Evolutionary conservation across 2,113 vertebrate species (phyloP).

Genomic region (Murina feae): DNA sequence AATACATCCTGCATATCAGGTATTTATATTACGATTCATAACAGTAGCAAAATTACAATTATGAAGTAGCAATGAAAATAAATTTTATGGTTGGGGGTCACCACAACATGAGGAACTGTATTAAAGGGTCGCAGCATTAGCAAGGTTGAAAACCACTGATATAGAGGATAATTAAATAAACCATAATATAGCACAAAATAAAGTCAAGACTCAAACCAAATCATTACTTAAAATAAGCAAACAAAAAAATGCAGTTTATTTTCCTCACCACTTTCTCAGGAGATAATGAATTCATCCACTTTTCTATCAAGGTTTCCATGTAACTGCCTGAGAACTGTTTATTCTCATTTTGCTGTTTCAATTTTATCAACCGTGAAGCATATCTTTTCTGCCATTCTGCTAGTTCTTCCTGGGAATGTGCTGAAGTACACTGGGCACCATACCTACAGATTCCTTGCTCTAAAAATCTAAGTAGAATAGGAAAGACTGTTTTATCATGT

Average conservation of each 20-base stretch:
- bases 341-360: constrained; percentile 97
- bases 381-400: constrained; percentile 98
- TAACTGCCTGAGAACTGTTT: constrained; percentile 96
- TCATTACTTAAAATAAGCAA: constrained; percentile 48
- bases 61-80: too few relatives aligned
- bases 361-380: constrained; percentile 92
- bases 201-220: constrained; percentile 49
- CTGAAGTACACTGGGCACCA: constrained; percentile 97
- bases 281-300: constrained; percentile 98
- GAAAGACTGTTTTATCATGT: constrained; percentile 59
- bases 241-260: constrained; percentile 32
- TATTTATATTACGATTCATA: too few relatives aligned
- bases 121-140: too few relatives aligned
- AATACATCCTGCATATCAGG: too few relatives aligned
- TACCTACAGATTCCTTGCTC: constrained; percentile 98
- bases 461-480: constrained; percentile 88
- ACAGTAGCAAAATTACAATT: too few relatives aligned
- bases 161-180: constrained; percentile 19
- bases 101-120: too few relatives aligned
- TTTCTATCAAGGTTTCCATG: constrained; percentile 98
- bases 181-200: neutral
- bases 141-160: too few relatives aligned
- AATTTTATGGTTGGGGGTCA: too few relatives aligned
- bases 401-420: constrained; percentile 97
- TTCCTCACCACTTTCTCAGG: constrained; percentile 96